Percentiles rank a stretch among this genome's conserved stretches.
These are phyloP conservation scores for Dichetophora obliterata DNA, from an alignment of 2,888 invertebrate genomes.

Conservation along the genomic window DNA sequence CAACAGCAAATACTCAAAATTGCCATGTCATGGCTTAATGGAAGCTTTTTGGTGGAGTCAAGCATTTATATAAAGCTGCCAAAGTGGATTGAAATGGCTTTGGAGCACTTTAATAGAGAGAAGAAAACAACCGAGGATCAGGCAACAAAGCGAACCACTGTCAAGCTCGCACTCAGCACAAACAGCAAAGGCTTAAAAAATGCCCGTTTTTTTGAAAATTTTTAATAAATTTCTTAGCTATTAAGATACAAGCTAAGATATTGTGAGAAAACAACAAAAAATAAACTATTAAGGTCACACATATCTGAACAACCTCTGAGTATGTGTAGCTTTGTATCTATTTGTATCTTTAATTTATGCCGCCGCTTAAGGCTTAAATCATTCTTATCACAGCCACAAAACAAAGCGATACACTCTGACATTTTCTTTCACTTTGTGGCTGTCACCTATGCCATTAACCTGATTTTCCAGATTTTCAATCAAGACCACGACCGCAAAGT, in stretches of 20 bases:
- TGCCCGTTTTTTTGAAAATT: background rate
- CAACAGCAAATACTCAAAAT: background rate
- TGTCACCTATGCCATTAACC: conserved; percentile 66
- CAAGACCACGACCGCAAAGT: conserved; percentile 54
- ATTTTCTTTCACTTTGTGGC: conserved; percentile 49
- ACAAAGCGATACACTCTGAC: conserved; percentile 19
- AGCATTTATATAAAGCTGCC: background rate
- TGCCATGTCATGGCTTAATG: conserved; percentile 14
- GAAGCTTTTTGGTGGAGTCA: background rate
- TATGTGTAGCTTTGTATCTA: conserved; percentile 1
- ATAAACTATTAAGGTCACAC: background rate
- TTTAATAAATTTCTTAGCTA: background rate
- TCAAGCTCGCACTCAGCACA: background rate
- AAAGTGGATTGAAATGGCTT: background rate
- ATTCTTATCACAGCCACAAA: conserved; percentile 59
- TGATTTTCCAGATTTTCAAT: conserved; percentile 66
- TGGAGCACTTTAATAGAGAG: background rate
- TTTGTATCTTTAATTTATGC: conserved; percentile 25
- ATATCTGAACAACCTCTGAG: background rate
- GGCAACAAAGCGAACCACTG: background rate
- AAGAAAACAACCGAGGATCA: background rate
- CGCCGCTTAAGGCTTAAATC: conserved; percentile 54
- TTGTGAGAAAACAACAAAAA: background rate
- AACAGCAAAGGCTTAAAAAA: background rate
- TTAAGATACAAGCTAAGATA: background rate